Conservation (phyloP, 2,888 invertebrate genomes). For the Pseudanteris insignis region DNA sequence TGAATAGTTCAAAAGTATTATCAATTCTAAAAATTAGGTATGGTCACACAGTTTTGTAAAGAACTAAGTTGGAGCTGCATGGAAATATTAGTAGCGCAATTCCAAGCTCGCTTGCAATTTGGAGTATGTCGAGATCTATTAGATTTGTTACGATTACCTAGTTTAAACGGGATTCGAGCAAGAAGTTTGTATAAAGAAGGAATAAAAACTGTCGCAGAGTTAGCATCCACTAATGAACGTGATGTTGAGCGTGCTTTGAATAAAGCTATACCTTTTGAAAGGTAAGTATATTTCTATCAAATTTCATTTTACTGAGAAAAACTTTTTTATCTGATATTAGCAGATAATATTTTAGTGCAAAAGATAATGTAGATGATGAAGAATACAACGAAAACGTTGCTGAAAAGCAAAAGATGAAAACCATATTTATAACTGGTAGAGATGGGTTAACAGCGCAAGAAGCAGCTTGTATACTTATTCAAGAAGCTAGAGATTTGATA, state of each 20-base stretch:
- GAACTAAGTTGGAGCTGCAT: conserved; percentile 93
- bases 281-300: conserved; percentile 59
- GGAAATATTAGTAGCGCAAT: conserved; percentile 88
- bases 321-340: neutral
- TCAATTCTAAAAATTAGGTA: too few species aligned
- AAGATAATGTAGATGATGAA: conserved; percentile 77
- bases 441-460: conserved; percentile 82
- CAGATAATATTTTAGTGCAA: conserved; percentile 72
- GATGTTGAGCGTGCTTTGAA: conserved; percentile 80
- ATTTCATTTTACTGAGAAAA: neutral
- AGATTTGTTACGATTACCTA: conserved; percentile 86
- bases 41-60: conserved; percentile 95
- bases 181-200: conserved; percentile 84
- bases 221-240: conserved; percentile 78
- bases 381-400: conserved; percentile 69
- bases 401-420: conserved; percentile 75
- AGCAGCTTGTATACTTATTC: conserved; percentile 81
- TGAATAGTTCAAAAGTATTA: too few species aligned
- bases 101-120: conserved; percentile 93
- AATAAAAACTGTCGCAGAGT: conserved; percentile 78
- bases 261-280: conserved; percentile 86
- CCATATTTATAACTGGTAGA: conserved; percentile 82
- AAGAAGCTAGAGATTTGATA: conserved; percentile 78
- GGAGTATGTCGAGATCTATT: conserved; percentile 92
- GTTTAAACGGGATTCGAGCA: conserved; percentile 85